A percentile compares a stretch with the other conserved stretches of the same genome.
phyloP scores from a whole-genome alignment of 2,113 vertebrate genomes.

The Cromileptes altivelis region DNA sequence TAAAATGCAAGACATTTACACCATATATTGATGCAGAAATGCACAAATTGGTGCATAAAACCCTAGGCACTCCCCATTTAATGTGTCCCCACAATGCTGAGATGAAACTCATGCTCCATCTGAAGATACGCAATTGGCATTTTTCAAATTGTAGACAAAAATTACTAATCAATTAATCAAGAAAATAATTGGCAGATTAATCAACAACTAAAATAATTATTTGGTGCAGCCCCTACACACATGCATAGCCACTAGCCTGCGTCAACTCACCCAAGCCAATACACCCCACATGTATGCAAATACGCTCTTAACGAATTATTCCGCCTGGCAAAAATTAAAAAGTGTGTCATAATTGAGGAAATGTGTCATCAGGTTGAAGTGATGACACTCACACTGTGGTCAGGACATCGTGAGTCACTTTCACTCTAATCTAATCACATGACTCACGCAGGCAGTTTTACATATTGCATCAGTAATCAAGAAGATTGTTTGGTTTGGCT shows the following conservation, averaged over 20 bases:
- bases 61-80: too few relatives aligned
- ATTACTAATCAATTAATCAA: neutral
- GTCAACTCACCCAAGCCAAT: neutral
- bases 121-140: neutral
- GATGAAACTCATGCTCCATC: neutral
- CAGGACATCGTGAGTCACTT: slow-evolving; percentile 58
- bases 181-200: neutral
- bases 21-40: too few relatives aligned
- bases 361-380: slow-evolving; percentile 33
- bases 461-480: slow-evolving; percentile 5
- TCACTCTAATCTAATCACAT: slow-evolving; percentile 60
- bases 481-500: neutral
- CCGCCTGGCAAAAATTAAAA: slow-evolving; percentile 9
- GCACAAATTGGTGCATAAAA: too few relatives aligned
- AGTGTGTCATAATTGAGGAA: slow-evolving; percentile 24
- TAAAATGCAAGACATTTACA: neutral
- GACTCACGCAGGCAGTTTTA: slow-evolving; percentile 53
- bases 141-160: neutral
- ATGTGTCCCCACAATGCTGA: too few relatives aligned
- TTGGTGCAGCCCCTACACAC: neutral
- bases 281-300: neutral
- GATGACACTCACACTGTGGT: slow-evolving; percentile 39
- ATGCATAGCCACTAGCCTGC: neutral
- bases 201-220: neutral
- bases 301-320: slow-evolving; percentile 9